Evolutionary conservation across 2,113 vertebrate genomes (phyloP).

Genomic region (Muscicapa adusta): DNA sequence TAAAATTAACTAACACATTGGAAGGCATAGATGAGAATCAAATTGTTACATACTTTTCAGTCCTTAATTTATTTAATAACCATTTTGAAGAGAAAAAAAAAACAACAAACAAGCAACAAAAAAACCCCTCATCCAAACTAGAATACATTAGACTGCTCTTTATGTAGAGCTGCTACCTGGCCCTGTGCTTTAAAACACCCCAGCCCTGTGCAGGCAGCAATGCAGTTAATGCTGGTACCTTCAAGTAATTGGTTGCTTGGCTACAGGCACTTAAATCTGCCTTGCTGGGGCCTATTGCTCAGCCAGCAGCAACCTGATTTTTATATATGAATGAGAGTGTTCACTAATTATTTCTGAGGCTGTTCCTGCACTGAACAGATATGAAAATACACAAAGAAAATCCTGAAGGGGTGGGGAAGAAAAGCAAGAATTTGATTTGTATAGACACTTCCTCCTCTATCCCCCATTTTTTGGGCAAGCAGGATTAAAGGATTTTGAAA

Average conservation of each 20-base stretch:
- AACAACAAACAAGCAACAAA: neutral
- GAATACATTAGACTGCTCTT: neutral
- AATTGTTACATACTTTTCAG: neutral
- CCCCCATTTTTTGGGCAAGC: neutral
- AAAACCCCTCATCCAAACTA: neutral
- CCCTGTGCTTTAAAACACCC: neutral
- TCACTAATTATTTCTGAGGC: constrained; percentile 13
- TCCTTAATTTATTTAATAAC: neutral
- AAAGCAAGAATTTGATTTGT: neutral
- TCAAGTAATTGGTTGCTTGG: constrained; percentile 34
- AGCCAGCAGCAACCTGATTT: neutral
- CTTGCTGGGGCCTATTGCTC: neutral
- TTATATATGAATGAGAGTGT: neutral
- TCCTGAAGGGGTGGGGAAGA: neutral
- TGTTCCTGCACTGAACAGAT: neutral
- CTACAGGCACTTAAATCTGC: constrained; percentile 21
- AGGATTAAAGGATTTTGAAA: neutral
- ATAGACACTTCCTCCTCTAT: neutral
- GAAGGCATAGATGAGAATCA: neutral
- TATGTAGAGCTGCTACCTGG: neutral
- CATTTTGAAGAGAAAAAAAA: neutral
- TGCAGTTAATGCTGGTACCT: neutral
- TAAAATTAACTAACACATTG: neutral
- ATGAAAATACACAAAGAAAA: neutral
- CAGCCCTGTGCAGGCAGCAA: neutral